These are phyloP conservation scores for Fistularia tabacaria DNA, from an alignment of 2,797 vertebrate genomes.

Conservation along the genomic window DNA sequence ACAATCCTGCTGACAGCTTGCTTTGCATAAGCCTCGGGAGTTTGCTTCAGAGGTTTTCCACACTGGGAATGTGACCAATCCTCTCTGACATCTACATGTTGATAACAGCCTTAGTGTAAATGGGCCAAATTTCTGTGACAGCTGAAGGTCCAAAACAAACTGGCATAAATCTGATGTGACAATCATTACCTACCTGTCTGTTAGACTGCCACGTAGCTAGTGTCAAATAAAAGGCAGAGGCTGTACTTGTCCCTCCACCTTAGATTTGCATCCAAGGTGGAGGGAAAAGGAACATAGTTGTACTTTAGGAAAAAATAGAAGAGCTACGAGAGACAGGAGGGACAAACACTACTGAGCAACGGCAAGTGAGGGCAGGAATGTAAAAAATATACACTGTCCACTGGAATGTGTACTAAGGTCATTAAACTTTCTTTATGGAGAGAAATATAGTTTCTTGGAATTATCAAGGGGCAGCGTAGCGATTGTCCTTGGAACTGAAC, in stretches of 20 bases:
- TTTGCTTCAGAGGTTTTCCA: constrained; percentile 16
- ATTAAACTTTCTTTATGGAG: no score
- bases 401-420: no score
- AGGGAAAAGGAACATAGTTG: constrained; percentile 13
- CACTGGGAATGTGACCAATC: constrained; percentile 24
- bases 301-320: constrained; percentile 28
- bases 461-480: no score
- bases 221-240: constrained; percentile 41
- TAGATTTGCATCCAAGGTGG: constrained; percentile 5
- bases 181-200: constrained; percentile 46
- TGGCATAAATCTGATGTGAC: constrained; percentile 55
- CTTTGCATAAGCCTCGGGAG: constrained; percentile 32
- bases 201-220: constrained; percentile 38
- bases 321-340: constrained; percentile 18
- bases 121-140: constrained; percentile 42
- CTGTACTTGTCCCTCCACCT: constrained; percentile 7
- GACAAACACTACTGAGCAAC: no score
- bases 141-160: constrained; percentile 26
- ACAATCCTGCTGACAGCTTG: constrained; percentile 24
- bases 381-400: no score
- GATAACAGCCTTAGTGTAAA: constrained; percentile 22
- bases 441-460: no score
- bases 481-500: no score
- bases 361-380: neutral
- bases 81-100: constrained; percentile 22